phyloP scores from a whole-genome alignment of 1,140 invertebrate genomes.

The Pseudomyrmex dendroicus region DNA sequence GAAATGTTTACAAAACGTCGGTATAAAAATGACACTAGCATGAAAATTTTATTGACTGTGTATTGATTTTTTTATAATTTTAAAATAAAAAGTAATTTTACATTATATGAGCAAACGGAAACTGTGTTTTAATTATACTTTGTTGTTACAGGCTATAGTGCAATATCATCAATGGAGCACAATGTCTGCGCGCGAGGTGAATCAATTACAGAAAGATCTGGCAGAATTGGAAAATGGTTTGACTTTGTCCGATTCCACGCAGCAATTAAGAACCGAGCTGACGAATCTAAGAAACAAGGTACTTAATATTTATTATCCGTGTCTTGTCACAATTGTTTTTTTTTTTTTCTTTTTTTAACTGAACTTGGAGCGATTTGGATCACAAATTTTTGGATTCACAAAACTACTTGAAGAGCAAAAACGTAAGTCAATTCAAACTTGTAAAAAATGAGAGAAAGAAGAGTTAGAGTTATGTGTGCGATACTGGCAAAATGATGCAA shows the following conservation, averaged over 20 bases:
- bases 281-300: conserved; percentile 84
- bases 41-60: too few relatives aligned
- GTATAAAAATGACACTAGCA: too few relatives aligned
- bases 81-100: background rate
- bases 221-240: conserved; percentile 89
- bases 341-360: background rate
- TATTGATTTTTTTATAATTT: background rate
- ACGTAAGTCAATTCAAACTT: conserved; percentile 43
- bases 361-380: conserved; percentile 22
- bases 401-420: conserved; percentile 32
- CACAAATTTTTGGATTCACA: too few relatives aligned
- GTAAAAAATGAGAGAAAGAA: conserved; percentile 37
- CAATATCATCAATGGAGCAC: conserved; percentile 91
- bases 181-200: conserved; percentile 89
- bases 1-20: too few relatives aligned
- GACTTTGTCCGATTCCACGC: conserved; percentile 89
- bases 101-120: background rate
- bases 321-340: background rate
- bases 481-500: conserved; percentile 56
- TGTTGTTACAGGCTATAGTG: conserved; percentile 81
- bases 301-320: conserved; percentile 35
- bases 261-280: conserved; percentile 89
- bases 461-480: conserved; percentile 57
- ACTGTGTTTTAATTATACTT: conserved; percentile 22
- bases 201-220: conserved; percentile 89